Evolutionary conservation across 92 coral and sea anemone species (phyloP), one percentile per base, ranked within the genome.

Genomic region (Palythoa grandiflora): DNA sequence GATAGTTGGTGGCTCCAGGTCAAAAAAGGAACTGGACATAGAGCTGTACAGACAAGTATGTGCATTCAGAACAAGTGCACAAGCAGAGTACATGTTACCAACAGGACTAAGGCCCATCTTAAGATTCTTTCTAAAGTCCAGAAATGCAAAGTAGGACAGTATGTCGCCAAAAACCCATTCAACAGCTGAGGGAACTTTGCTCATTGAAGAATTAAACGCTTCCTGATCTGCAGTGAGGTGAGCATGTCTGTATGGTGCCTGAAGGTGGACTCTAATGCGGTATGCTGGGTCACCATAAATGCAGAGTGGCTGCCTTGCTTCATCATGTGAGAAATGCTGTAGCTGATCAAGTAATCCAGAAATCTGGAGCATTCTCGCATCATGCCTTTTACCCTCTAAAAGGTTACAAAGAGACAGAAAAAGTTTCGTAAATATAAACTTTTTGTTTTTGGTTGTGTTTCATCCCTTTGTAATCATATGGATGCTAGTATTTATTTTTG

Each of bases 341-440:
- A 87, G 75, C 35, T 87, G 40, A 38, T 57, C 60, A 13, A 87
- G 84, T 35, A 87, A 71, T 28, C 84, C 84, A 61, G 89, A 87
- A 76, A 75, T 75, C 40, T 51, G 57, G 17, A 87, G 84, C 84
- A 87, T 87, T 39, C 75, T 54, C 36, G 83, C 54, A 86, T 86
- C 84, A 75, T 86, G 84, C 71, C 84, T 37, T 75, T 86, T 86
- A 36, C 89, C 89, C 60, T 86, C 89, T 72, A 55, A 19, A 68
- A 83, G 16, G 68, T 60, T 60, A 60, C 68, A 60, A 60, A 60
- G 68, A 60, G 68, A 60, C 20, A 11, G 20, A 60, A 60, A 60
- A 60, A 12, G 68, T 61, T 61, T 61, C 68, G 15, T 61, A 10
- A 61, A 61, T 61, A 61, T 61, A 61, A 61, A 61, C 68, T 61